Conservation (phyloP, 2,797 vertebrate species). For the Gorsachius magnificus region DNA sequence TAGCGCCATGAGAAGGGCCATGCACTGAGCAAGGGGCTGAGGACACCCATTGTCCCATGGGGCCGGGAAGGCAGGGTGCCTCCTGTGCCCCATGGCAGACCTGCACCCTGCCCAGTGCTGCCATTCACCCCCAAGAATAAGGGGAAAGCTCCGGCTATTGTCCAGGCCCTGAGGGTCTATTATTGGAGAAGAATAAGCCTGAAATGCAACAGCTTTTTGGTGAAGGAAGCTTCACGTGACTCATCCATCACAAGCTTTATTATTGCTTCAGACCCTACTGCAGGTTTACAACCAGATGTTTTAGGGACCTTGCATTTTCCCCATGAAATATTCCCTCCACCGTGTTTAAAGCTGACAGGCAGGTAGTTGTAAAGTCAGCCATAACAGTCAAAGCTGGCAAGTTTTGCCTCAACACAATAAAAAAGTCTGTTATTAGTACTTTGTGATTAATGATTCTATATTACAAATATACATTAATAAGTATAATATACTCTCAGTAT, state of each 20-base stretch:
- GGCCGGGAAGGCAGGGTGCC: neutral
- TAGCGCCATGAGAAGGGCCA: accelerated
- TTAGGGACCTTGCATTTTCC: conserved; percentile 67
- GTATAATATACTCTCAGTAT: conserved; percentile 64
- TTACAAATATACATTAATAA: conserved; percentile 67
- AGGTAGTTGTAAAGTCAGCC: conserved; percentile 73
- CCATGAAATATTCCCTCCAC: conserved; percentile 67
- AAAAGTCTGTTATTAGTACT: conserved; percentile 73
- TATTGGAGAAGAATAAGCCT: conserved; percentile 48
- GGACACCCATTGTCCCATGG: accelerated
- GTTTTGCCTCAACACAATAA: conserved; percentile 69
- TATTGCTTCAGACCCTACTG: conserved; percentile 60
- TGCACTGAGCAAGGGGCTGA: accelerated
- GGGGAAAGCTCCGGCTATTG: neutral
- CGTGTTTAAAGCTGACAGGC: conserved; percentile 71
- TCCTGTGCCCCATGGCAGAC: neutral
- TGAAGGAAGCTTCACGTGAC: conserved; percentile 50
- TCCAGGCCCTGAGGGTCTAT: conserved; percentile 34
- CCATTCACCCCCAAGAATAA: neutral
- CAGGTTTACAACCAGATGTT: conserved; percentile 70
- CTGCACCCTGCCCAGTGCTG: neutral
- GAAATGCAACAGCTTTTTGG: conserved; percentile 45
- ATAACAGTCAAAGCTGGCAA: conserved; percentile 70
- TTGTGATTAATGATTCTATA: conserved; percentile 73
- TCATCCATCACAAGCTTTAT: conserved; percentile 64